Evolutionary conservation across 64 coral and sea anemone genomes (phyloP).

Genomic region (Pocillopora verrucosa): DNA sequence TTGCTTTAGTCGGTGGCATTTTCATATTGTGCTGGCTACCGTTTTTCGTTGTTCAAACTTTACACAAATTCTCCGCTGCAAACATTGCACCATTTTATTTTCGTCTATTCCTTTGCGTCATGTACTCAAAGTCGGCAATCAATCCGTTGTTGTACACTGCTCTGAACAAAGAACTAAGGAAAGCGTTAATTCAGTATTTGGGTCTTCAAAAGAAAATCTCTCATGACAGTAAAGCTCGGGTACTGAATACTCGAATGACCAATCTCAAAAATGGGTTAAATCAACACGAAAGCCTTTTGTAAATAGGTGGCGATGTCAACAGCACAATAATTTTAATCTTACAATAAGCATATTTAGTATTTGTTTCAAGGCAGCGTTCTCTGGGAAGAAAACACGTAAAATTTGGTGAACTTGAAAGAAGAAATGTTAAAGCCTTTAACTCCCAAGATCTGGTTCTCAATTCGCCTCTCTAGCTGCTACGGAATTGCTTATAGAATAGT

Average conservation of each 20-base stretch:
- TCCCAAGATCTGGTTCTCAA: no score
- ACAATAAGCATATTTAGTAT: no score
- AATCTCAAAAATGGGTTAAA: not conserved
- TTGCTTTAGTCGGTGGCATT: conserved; percentile 83
- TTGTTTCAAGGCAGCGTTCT: not conserved
- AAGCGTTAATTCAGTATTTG: conserved; percentile 40
- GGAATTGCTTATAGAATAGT: no score
- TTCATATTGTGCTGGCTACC: conserved; percentile 90
- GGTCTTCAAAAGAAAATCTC: not conserved
- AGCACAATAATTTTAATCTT: no score
- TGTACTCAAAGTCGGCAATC: conserved; percentile 88
- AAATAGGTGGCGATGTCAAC: not conserved
- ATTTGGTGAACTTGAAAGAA: no score
- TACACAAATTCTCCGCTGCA: conserved; percentile 70
- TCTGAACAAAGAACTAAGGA: conserved; percentile 82
- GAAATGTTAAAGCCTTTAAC: no score
- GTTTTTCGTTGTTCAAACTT: conserved; percentile 87
- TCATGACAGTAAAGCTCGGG: not conserved
- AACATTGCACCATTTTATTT: conserved; percentile 75
- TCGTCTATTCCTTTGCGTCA: conserved; percentile 65
- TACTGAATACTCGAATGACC: not conserved
- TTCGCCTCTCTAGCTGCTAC: no score
- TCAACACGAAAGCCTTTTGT: conserved; percentile 1
- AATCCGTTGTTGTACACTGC: conserved; percentile 83
- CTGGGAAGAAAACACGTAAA: not conserved